These are phyloP conservation scores for Eulemur macaco DNA, from an alignment of 2,113 vertebrate species.

Conservation along the genomic window DNA sequence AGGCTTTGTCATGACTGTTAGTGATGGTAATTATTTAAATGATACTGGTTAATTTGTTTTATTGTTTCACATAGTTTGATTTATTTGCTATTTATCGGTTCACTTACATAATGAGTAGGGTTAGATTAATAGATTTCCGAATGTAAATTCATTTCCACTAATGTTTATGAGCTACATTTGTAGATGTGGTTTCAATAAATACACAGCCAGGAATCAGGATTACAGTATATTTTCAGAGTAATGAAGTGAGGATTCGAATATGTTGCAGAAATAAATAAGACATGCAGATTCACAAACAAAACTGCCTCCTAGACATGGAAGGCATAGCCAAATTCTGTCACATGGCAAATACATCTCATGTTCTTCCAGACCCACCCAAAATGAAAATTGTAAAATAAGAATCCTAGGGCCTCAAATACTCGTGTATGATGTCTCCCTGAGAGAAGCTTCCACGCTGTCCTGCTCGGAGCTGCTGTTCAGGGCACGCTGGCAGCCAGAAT, in stretches of 20 bases:
- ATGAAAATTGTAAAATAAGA: not conserved
- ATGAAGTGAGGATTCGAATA: constrained; percentile 55
- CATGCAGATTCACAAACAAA: not conserved
- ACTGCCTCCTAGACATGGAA: not conserved
- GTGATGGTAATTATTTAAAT: constrained; percentile 80
- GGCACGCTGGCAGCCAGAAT: not conserved
- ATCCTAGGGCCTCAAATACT: not conserved
- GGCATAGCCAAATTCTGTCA: not conserved
- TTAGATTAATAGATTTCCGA: constrained; percentile 82
- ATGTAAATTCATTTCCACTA: constrained; percentile 80
- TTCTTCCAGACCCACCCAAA: not conserved
- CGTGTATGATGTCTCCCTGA: not conserved
- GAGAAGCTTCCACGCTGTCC: not conserved
- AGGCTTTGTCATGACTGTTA: constrained; percentile 67
- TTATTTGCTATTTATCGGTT: constrained; percentile 78
- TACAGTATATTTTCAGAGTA: constrained; percentile 69
- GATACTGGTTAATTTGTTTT: constrained; percentile 80
- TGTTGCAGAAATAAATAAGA: constrained; percentile 52
- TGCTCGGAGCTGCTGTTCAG: not conserved
- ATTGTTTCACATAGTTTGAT: constrained; percentile 80
- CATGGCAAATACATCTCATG: not conserved
- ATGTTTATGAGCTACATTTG: constrained; percentile 78
- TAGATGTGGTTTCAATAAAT: constrained; percentile 78
- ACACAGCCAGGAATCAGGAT: constrained; percentile 76
- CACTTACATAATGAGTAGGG: constrained; percentile 74